Evolutionary conservation across 2,113 vertebrate species (phyloP), one percentile per base, ranked within the genome.

Genomic region (Corvus hawaiiensis): DNA sequence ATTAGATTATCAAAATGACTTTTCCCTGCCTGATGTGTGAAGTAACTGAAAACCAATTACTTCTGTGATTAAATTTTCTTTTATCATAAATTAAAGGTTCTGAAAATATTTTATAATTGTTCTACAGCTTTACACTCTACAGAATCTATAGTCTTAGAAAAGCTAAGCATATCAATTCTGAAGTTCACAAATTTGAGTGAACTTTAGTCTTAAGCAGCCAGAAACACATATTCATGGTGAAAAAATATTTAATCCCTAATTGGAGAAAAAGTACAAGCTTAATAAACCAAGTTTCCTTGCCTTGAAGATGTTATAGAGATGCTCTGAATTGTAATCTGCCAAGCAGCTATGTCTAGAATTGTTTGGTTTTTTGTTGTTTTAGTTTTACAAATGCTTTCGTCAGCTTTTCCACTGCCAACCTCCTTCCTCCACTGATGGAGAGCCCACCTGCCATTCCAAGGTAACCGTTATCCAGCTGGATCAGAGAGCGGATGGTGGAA

Each of bases 381-480:
- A 98, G 98, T 98, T 98, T 96, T 98, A 98, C 97, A 98, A 96
- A 95, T 99, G 98, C 94, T 99, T 98, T 97, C 96, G 98, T 68
- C 94, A 96, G 73, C 95, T 98, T 85, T 98, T 98, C 88, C 97
- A 96, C 76, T 98, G 98, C 63, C 72, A 97, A 4, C 56, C 83
- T 86, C 89, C 93, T 94, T 94, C 90, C 17, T 62, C 66, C 16
- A 71, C 88, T 52, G 97, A 96, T 4, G 95, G 95, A 55, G 88
- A 97, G 83, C 98, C 91, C 35, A 94, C 92, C 7, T 95, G 96
- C 83, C 97, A 95, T 52, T 98, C 96, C 63, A 98, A 98, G 94
- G 98, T 97, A 27, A 98, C 97, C 0, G 87, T 88, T 20, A 98
- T 98, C 93, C 98, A 98, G 82, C 97, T 98, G 16, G 97, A 97